Evolutionary conservation across 1,140 invertebrate genomes (phyloP).

Genomic region (Drosophila pseudoobscura): DNA sequence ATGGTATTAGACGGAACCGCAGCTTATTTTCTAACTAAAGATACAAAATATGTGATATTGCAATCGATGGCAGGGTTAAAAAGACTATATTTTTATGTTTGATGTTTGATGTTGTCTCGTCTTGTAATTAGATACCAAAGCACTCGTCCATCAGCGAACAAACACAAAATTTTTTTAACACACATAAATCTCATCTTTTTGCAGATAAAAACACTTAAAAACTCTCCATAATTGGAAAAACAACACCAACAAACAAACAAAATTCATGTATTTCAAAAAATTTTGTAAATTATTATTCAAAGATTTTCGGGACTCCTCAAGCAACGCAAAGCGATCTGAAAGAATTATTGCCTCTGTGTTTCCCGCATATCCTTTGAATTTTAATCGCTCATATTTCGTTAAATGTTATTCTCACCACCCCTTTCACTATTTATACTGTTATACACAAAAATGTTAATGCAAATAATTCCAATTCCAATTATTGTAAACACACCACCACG

Average conservation of each 20-base stretch:
- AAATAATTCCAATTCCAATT: not conserved
- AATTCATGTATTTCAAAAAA: not conserved
- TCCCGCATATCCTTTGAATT: not conserved
- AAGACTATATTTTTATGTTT: too few species aligned
- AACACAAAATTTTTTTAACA: too few species aligned
- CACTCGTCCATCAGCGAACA: too few species aligned
- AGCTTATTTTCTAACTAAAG: too few species aligned
- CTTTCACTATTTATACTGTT: not conserved
- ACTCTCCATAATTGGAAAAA: too few species aligned
- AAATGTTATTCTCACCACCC: conserved; percentile 17
- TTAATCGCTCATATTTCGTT: conserved; percentile 12
- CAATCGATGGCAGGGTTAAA: too few species aligned
- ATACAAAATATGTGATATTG: too few species aligned
- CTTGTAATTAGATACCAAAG: too few species aligned
- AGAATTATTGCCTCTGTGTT: conserved; percentile 1
- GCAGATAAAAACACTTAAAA: too few species aligned
- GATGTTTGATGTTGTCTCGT: too few species aligned
- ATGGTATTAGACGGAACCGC: too few species aligned
- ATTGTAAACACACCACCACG: conserved; percentile 35
- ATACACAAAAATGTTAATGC: conserved; percentile 6
- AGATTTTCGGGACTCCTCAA: not conserved
- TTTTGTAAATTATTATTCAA: conserved; percentile 25
- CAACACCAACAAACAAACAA: not conserved
- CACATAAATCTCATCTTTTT: too few species aligned
- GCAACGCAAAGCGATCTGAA: conserved; percentile 7